Percentiles rank a stretch among this genome's conserved stretches.
Conservation (phyloP, 2,888 invertebrate genomes). For the Corythucha ciliata region DNA sequence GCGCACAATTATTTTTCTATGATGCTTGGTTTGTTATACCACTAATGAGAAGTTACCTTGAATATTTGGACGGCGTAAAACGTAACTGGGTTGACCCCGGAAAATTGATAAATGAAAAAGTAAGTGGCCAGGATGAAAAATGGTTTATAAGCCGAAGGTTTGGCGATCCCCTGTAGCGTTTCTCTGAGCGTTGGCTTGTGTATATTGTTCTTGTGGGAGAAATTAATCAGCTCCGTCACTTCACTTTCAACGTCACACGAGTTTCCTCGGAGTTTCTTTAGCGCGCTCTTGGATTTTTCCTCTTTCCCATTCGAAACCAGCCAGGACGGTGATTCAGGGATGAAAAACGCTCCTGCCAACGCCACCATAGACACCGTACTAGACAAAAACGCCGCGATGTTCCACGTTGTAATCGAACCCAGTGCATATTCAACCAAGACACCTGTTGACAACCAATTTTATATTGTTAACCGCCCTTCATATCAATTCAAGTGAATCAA, state of each 20-base stretch:
- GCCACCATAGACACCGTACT: slow-evolving; percentile 52
- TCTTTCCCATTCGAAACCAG: slow-evolving; percentile 52
- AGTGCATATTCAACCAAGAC: slow-evolving; percentile 37
- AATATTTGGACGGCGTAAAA: slow-evolving; percentile 61
- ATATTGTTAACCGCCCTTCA: neutral
- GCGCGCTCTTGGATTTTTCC: slow-evolving; percentile 51
- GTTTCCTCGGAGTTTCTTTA: slow-evolving; percentile 51
- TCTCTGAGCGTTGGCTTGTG: slow-evolving; percentile 40
- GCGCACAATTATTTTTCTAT: slow-evolving; percentile 16
- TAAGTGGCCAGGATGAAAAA: slow-evolving; percentile 53
- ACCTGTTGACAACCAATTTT: slow-evolving; percentile 27
- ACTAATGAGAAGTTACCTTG: slow-evolving; percentile 42
- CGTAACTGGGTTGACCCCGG: slow-evolving; percentile 58
- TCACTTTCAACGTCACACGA: slow-evolving; percentile 54
- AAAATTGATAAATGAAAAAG: slow-evolving; percentile 61
- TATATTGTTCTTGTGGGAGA: slow-evolving; percentile 54
- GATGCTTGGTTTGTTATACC: neutral
- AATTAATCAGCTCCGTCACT: slow-evolving; percentile 50
- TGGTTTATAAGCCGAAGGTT: slow-evolving; percentile 55
- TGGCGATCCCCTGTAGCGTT: slow-evolving; percentile 48
- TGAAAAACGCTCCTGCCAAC: slow-evolving; percentile 50
- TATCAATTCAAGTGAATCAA: slow-evolving; percentile 2
- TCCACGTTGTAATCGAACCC: slow-evolving; percentile 51
- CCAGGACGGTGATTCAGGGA: slow-evolving; percentile 66
- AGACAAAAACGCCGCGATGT: slow-evolving; percentile 54